Conservation (phyloP, 37 sponge, comb jelly and placozoan genomes). For the Eunapius fragilis region DNA sequence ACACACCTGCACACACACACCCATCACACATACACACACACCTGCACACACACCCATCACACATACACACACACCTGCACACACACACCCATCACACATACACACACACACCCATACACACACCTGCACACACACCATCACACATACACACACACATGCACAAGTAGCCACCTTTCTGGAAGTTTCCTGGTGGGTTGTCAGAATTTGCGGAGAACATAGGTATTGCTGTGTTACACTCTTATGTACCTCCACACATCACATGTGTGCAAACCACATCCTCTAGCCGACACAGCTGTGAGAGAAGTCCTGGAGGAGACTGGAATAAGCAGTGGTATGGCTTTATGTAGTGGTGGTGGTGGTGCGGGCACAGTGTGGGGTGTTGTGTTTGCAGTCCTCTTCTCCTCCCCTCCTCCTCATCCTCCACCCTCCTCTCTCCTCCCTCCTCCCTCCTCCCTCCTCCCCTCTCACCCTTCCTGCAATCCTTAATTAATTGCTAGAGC, state of each 20-base stretch:
- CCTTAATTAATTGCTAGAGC: no score
- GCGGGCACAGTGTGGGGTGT: not conserved
- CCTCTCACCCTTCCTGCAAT: not conserved
- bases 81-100: no score
- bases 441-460: not conserved
- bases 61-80: no score
- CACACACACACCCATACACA: no score
- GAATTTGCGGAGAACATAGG: constrained; percentile 82
- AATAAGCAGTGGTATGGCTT: constrained; percentile 60
- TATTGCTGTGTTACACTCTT: constrained; percentile 21
- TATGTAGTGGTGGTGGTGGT: not conserved
- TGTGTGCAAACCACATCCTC: no score
- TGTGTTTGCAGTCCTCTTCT: not conserved
- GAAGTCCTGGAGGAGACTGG: constrained; percentile 90
- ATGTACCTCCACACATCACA: not conserved
- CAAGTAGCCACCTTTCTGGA: constrained; percentile 64
- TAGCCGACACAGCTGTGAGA: constrained; percentile 76
- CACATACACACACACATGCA: not conserved
- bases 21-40: no score
- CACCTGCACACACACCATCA: no score
- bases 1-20: no score
- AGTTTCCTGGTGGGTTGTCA: constrained; percentile 87
- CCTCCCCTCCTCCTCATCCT: not conserved
- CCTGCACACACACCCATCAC: no score
- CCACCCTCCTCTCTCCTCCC: not conserved